These are phyloP conservation scores for Sipha flava DNA, from an alignment of 1,140 invertebrate species.

Conservation along the genomic window DNA sequence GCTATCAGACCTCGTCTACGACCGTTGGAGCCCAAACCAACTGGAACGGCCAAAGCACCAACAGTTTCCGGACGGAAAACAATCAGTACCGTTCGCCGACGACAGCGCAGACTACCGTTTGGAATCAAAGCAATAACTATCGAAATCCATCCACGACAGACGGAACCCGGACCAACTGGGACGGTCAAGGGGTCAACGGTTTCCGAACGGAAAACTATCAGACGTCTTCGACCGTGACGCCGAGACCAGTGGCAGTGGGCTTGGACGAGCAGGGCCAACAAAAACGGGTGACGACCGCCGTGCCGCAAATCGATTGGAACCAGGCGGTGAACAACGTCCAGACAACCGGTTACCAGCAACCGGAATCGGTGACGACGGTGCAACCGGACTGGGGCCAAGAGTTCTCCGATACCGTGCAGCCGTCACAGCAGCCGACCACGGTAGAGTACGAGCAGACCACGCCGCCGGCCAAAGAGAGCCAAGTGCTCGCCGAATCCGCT, in stretches of 20 bases:
- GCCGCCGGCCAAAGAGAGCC: conserved; percentile 49
- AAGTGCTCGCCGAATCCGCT: conserved; percentile 63
- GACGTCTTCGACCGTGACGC: not conserved
- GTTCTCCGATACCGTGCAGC: not conserved
- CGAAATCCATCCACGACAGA: not conserved
- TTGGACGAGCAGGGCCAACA: too few relatives aligned
- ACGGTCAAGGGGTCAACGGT: not conserved
- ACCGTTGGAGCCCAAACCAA: not conserved
- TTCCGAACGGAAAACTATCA: conserved; percentile 8
- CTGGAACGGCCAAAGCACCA: not conserved
- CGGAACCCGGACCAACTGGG: not conserved
- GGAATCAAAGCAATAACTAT: not conserved
- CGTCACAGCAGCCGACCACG: not conserved
- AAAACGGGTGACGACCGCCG: not conserved
- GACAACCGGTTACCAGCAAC: not conserved
- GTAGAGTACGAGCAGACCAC: not conserved
- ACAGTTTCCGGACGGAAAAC: not conserved
- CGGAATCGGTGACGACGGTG: not conserved
- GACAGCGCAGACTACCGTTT: not conserved
- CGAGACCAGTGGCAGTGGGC: too few relatives aligned
- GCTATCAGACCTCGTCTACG: not conserved
- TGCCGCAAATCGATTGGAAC: not conserved
- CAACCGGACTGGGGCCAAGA: not conserved
- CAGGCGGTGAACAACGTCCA: not conserved
- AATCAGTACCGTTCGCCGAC: not conserved